Percentiles rank a stretch among this genome's conserved stretches.
These are phyloP conservation scores for Semaprochilodus insignis DNA, from an alignment of 2,797 vertebrate species.

Conservation along the genomic window DNA sequence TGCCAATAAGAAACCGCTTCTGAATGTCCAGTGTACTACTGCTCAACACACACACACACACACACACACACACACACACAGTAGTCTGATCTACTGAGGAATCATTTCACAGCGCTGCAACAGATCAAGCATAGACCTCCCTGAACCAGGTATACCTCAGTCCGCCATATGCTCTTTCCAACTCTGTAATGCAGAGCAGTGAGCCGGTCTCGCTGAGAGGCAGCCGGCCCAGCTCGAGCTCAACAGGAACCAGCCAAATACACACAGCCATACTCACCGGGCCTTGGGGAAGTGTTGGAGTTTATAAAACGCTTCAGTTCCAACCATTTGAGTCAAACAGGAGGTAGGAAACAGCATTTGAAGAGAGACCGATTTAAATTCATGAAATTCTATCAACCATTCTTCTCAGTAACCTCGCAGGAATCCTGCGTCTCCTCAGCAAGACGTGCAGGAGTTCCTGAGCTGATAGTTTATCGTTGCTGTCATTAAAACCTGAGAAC, in stretches of 20 bases:
- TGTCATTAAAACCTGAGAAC: too few relatives aligned
- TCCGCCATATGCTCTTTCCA: constrained; percentile 75
- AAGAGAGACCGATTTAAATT: neutral
- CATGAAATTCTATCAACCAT: neutral
- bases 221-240: neutral
- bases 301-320: neutral
- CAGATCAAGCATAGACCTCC: constrained; percentile 87
- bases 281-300: neutral
- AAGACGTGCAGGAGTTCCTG: neutral
- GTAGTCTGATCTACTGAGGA: constrained; percentile 84
- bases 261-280: neutral
- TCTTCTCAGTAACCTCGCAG: neutral
- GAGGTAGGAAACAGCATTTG: neutral
- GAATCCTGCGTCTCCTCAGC: neutral
- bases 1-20: constrained; percentile 99
- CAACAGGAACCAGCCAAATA: constrained; percentile 19
- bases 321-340: neutral
- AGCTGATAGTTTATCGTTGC: neutral
- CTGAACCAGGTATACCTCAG: constrained; percentile 99
- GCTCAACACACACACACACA: constrained; percentile 87
- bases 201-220: neutral
- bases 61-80: constrained; percentile 77
- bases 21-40: constrained; percentile 99
- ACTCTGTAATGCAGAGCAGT: constrained; percentile 11
- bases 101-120: constrained; percentile 88